Conservation (phyloP, 2,797 vertebrate genomes). For the Manis crassicaudata region DNA sequence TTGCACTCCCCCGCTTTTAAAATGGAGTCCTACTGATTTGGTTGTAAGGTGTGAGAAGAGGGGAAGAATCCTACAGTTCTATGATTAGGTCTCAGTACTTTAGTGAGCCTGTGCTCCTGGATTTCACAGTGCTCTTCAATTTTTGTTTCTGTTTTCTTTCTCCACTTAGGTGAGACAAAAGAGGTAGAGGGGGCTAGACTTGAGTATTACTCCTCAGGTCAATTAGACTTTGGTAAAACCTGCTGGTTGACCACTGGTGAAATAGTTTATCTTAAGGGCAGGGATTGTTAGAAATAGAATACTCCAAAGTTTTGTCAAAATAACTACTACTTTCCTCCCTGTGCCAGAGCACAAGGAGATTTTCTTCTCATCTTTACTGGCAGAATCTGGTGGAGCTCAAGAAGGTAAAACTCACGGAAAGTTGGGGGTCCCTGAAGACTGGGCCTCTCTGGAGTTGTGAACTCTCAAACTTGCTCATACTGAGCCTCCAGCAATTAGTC, state of each 20-base stretch:
- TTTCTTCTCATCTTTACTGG: not conserved
- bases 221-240: not conserved
- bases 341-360: not conserved
- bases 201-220: not conserved
- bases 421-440: not conserved
- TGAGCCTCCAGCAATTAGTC: not conserved
- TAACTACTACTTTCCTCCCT: not conserved
- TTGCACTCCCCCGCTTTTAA: not conserved
- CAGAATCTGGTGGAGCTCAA: not conserved
- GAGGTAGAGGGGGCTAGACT: not conserved
- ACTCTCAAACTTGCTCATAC: not conserved
- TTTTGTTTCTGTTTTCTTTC: not conserved
- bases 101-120: too few species aligned
- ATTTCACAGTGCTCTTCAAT: not conserved
- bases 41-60: not conserved
- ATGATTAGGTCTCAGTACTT: not conserved
- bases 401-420: not conserved
- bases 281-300: not conserved
- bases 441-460: not conserved
- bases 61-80: not conserved
- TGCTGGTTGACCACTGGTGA: not conserved
- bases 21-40: not conserved
- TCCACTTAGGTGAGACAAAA: not conserved
- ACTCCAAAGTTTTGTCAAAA: not conserved
- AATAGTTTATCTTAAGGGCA: not conserved